Conservation (phyloP, 1,140 invertebrate genomes). For the Drosophila rhopaloa region DNA sequence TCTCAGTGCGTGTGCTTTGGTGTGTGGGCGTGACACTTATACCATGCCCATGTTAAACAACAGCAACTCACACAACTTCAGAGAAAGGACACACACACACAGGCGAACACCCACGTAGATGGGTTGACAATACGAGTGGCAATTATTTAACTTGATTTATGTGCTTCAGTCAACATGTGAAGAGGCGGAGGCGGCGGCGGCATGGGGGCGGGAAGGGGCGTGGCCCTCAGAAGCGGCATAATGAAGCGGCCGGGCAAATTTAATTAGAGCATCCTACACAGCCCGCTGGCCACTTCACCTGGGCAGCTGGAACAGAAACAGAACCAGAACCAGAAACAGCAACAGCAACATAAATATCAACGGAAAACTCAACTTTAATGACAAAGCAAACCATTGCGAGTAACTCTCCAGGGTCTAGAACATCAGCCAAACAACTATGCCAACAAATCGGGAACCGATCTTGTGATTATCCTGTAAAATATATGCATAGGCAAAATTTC, state of each 20-base stretch:
- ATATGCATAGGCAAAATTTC: neutral
- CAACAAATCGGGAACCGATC: neutral
- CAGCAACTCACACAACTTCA: conserved; percentile 6
- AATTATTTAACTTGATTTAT: conserved; percentile 83
- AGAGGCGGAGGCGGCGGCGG: neutral
- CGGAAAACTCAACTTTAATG: conserved; percentile 61
- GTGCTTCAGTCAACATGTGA: conserved; percentile 66
- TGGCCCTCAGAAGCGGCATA: conserved; percentile 41
- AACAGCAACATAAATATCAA: conserved; percentile 4
- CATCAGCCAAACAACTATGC: conserved; percentile 28
- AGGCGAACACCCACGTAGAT: conserved; percentile 2
- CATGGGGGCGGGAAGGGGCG: neutral
- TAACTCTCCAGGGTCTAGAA: conserved; percentile 33
- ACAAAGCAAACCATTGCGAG: conserved; percentile 62
- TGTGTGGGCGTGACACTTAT: conserved; percentile 19
- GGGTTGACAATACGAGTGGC: conserved; percentile 71
- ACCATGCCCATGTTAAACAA: conserved; percentile 27
- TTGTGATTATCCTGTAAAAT: conserved; percentile 5
- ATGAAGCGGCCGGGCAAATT: conserved; percentile 68
- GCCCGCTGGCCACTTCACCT: conserved; percentile 60
- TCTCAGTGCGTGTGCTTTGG: neutral
- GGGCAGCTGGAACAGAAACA: conserved; percentile 15
- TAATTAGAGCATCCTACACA: conserved; percentile 69
- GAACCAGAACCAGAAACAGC: neutral
- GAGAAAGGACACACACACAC: conserved; percentile 10